Percentiles rank a stretch among this genome's conserved stretches.
Conservation (phyloP, 1,140 invertebrate genomes). For the Drosophila sechellia region DNA sequence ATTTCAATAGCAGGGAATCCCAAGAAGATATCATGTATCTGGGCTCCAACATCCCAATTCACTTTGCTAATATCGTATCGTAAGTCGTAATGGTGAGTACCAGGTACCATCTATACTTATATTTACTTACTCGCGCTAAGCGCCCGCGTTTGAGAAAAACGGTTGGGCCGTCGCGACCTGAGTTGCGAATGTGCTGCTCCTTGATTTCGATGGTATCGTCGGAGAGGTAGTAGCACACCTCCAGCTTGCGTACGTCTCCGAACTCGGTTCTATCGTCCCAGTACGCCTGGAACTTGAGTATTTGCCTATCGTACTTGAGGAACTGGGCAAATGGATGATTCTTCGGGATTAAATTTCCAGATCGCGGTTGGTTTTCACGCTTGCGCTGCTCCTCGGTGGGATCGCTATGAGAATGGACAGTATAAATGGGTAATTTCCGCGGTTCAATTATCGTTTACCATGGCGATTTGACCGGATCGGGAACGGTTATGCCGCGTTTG, state of each 20-base stretch:
- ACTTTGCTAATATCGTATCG: no score
- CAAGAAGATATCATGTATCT: no score
- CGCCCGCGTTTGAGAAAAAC: constrained; percentile 90
- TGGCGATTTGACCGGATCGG: constrained; percentile 86
- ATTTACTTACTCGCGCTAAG: constrained; percentile 88
- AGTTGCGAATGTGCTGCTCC: constrained; percentile 89
- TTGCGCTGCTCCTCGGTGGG: constrained; percentile 84
- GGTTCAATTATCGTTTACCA: constrained; percentile 20
- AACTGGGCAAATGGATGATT: constrained; percentile 88
- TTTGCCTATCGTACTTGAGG: constrained; percentile 90
- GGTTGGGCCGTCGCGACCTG: constrained; percentile 88
- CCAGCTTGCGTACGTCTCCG: constrained; percentile 90
- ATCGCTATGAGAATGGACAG: constrained; percentile 78
- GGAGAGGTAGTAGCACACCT: constrained; percentile 92
- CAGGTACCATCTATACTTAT: no score
- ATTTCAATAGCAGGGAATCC: no score
- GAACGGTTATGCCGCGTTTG: constrained; percentile 92
- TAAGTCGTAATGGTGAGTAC: no score
- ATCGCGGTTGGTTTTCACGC: constrained; percentile 29
- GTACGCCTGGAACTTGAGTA: constrained; percentile 93
- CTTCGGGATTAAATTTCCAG: constrained; percentile 20
- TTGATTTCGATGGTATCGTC: constrained; percentile 96
- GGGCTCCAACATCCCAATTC: no score
- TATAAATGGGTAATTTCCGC: neutral
- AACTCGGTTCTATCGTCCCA: constrained; percentile 94